Evolutionary conservation across 2,797 vertebrate genomes (phyloP).

Genomic region (Onychomys torridus): DNA sequence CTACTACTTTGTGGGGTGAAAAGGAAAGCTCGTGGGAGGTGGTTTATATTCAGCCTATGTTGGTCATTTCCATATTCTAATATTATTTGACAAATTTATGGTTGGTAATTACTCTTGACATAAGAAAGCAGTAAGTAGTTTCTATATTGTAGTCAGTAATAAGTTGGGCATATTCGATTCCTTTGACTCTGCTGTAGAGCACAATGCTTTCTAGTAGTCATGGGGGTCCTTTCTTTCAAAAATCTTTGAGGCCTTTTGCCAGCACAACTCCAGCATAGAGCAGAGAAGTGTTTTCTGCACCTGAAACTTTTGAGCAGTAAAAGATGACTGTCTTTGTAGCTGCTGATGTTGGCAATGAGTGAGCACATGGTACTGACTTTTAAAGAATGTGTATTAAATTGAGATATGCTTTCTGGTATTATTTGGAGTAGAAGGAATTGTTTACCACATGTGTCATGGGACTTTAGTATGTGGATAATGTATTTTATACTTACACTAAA

Average conservation of each 20-base stretch:
- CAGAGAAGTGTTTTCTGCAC: conserved; percentile 69
- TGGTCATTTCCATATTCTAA: conserved; percentile 74
- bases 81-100: conserved; percentile 73
- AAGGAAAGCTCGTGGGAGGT: conserved; percentile 71
- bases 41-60: conserved; percentile 49
- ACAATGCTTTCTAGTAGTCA: conserved; percentile 51
- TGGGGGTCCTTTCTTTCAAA: conserved; percentile 72
- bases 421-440: conserved; percentile 55
- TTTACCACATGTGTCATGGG: conserved; percentile 13
- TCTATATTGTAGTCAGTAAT: conserved; percentile 74
- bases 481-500: conserved; percentile 66
- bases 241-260: conserved; percentile 79
- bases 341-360: conserved; percentile 47
- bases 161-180: conserved; percentile 72
- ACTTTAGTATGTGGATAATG: not conserved
- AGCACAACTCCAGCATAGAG: conserved; percentile 69
- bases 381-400: conserved; percentile 58
- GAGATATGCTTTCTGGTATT: conserved; percentile 60
- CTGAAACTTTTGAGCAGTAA: conserved; percentile 76
- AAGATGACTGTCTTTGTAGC: conserved; percentile 71
- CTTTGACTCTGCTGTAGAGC: conserved; percentile 64
- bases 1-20: conserved; percentile 64
- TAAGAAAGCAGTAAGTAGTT: conserved; percentile 74
- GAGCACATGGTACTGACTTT: conserved; percentile 58
- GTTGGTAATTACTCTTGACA: conserved; percentile 76